Percentiles rank a stretch among this genome's conserved stretches.
phyloP scores from a whole-genome alignment of 1,140 invertebrate species.

The Apis mellifera region DNA sequence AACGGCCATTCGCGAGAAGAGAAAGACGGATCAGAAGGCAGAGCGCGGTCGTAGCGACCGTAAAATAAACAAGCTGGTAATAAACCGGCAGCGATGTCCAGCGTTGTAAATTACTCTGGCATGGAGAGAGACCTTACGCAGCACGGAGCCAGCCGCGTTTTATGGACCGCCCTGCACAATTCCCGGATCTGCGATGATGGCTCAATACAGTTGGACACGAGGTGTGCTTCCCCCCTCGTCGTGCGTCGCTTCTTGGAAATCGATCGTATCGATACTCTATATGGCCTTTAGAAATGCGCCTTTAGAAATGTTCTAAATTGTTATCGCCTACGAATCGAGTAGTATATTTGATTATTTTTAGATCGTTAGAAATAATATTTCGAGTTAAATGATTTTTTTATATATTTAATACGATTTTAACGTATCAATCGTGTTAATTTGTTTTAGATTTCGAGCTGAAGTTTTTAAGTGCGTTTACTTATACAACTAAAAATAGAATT shows the following conservation, averaged over 20 bases:
- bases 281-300: neutral
- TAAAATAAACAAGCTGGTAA: conserved; percentile 79
- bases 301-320: no score
- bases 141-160: conserved; percentile 69
- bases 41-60: conserved; percentile 66
- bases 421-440: no score
- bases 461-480: no score
- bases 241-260: conserved; percentile 4
- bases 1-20: neutral
- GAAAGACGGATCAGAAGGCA: conserved; percentile 44
- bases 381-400: no score
- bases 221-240: neutral
- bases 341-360: no score
- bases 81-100: conserved; percentile 78
- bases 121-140: conserved; percentile 64
- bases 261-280: neutral
- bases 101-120: conserved; percentile 76
- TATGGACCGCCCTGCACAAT: conserved; percentile 75
- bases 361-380: neutral
- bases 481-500: no score
- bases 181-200: conserved; percentile 77
- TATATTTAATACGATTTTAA: no score
- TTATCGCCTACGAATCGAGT: neutral
- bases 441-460: no score
- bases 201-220: conserved; percentile 69